Percentiles rank a stretch among this genome's conserved stretches.
These are phyloP conservation scores for Nowickia ferox DNA, from an alignment of 2,888 invertebrate species.

Conservation along the genomic window DNA sequence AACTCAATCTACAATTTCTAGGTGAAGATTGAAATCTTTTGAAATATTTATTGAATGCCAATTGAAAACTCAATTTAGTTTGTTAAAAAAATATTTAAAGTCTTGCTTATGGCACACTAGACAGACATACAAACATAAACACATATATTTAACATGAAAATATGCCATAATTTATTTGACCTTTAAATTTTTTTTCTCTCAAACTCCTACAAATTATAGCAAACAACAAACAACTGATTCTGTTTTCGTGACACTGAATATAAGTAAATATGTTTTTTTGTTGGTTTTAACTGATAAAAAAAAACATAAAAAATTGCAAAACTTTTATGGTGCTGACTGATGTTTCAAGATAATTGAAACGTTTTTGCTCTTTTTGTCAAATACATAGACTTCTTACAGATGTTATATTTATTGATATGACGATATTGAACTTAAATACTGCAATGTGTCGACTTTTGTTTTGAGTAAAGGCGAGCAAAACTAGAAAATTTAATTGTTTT, in stretches of 20 bases:
- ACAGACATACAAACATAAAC: not conserved
- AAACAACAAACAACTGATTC: not conserved
- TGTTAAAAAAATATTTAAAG: constrained; percentile 2
- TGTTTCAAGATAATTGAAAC: constrained; percentile 36
- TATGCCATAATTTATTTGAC: constrained; percentile 48
- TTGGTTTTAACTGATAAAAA: constrained; percentile 34
- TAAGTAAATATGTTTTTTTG: constrained; percentile 2
- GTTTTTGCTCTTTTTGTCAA: constrained; percentile 28
- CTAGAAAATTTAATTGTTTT: too few species aligned
- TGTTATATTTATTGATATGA: constrained; percentile 30
- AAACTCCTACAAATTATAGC: constrained; percentile 29
- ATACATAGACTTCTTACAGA: not conserved
- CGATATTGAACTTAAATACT: constrained; percentile 30
- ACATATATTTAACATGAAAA: constrained; percentile 6
- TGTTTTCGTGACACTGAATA: constrained; percentile 23
- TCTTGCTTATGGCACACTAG: constrained; percentile 3
- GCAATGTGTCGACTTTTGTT: not conserved
- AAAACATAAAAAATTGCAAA: constrained; percentile 7
- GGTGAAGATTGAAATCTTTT: constrained; percentile 27
- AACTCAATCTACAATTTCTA: constrained; percentile 14
- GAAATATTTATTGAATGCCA: constrained; percentile 53
- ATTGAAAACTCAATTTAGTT: constrained; percentile 47
- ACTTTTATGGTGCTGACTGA: constrained; percentile 21
- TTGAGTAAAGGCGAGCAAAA: too few species aligned
- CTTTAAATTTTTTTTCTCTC: constrained; percentile 43